Percentiles rank a stretch among this genome's conserved stretches.
Conservation (phyloP, 92 coral and sea anemone species). For the Porites divaricata region DNA sequence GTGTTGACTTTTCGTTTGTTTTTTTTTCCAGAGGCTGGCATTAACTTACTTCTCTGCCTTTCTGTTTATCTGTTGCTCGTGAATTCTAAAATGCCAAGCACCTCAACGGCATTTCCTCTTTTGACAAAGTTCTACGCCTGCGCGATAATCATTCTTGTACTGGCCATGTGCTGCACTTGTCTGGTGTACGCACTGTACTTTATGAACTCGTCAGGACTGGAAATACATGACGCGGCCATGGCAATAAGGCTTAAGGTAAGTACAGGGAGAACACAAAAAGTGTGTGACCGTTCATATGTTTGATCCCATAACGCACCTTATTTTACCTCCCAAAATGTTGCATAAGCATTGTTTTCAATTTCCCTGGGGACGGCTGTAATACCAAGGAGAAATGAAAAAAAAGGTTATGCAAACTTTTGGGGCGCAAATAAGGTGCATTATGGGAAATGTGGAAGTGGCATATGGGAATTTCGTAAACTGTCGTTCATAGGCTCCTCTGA, state of each 20-base stretch:
- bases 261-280: too few species aligned
- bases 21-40: slow-evolving; percentile 78
- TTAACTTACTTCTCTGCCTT: slow-evolving; percentile 87
- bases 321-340: too few species aligned
- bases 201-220: slow-evolving; percentile 87
- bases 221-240: slow-evolving; percentile 46
- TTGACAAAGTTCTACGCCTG: slow-evolving; percentile 94
- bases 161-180: slow-evolving; percentile 86
- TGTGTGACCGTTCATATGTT: too few species aligned
- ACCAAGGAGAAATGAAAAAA: too few species aligned
- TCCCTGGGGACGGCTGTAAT: too few species aligned
- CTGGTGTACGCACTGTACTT: slow-evolving; percentile 90
- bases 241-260: slow-evolving; percentile 71
- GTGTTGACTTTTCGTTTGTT: not conserved
- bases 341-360: too few species aligned
- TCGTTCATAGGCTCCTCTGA: too few species aligned
- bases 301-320: too few species aligned
- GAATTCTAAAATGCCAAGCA: slow-evolving; percentile 88
- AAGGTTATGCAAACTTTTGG: too few species aligned
- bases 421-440: too few species aligned
- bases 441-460: too few species aligned
- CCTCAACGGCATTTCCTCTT: slow-evolving; percentile 90
- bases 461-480: too few species aligned
- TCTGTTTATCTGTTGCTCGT: slow-evolving; percentile 90
- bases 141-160: slow-evolving; percentile 82